These are phyloP conservation scores for Hycleus cichorii DNA, from an alignment of 1,140 invertebrate genomes.

Conservation along the genomic window DNA sequence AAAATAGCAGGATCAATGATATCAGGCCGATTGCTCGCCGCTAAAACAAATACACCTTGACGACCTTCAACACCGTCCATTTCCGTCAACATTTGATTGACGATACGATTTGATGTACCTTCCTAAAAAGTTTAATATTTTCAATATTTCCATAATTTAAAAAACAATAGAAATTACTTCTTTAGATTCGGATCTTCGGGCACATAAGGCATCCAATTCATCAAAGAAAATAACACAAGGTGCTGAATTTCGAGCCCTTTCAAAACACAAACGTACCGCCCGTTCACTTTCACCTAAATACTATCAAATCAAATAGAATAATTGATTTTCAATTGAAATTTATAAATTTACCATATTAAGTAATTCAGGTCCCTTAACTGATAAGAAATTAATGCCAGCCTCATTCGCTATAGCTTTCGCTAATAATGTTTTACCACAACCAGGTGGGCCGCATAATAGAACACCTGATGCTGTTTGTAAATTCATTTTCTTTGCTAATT, in stretches of 20 bases:
- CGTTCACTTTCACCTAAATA: constrained; percentile 99
- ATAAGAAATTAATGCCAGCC: constrained; percentile 81
- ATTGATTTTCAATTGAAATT: not conserved
- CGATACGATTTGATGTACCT: constrained; percentile 70
- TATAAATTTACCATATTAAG: constrained; percentile 75
- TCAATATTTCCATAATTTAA: not conserved
- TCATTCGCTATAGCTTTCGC: constrained; percentile 91
- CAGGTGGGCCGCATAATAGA: constrained; percentile 85
- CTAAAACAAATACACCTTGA: constrained; percentile 89
- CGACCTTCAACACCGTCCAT: constrained; percentile 94
- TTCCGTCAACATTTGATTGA: constrained; percentile 96
- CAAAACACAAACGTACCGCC: constrained; percentile 90
- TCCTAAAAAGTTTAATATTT: constrained; percentile 42
- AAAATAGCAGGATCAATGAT: constrained; percentile 95
- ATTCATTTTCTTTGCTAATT: constrained; percentile 70
- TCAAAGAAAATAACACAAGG: constrained; percentile 99
- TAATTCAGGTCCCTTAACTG: constrained; percentile 88
- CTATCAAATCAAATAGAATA: constrained; percentile 45
- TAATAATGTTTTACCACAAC: constrained; percentile 85
- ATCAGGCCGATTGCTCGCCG: constrained; percentile 93
- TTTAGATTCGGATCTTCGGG: constrained; percentile 69
- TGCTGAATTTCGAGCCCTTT: constrained; percentile 85
- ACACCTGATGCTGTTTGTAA: constrained; percentile 70
- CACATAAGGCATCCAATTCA: constrained; percentile 95
- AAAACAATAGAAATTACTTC: constrained; percentile 44